Percentiles rank a stretch among this genome's conserved stretches.
Evolutionary conservation across 2,888 invertebrate genomes (phyloP).

Genomic region (Argyresthia goedartella): DNA sequence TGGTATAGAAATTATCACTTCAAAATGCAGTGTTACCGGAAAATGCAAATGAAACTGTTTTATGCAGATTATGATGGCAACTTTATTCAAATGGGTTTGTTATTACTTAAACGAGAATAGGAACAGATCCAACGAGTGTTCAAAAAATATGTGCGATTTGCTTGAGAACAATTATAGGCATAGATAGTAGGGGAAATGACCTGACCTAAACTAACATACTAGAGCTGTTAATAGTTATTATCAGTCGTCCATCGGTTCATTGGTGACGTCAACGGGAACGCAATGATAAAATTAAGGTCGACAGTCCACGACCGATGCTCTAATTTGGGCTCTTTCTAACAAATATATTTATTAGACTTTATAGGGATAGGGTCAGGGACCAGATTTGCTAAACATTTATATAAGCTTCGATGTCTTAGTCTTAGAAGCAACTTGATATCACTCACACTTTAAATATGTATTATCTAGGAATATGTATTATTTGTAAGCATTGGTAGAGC

Average conservation of each 20-base stretch:
- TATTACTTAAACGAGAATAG: no score
- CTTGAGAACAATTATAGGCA: no score
- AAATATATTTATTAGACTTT: background rate
- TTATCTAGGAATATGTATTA: no score
- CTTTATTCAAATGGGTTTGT: no score
- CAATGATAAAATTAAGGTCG: slow-evolving; percentile 7
- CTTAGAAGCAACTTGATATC: background rate
- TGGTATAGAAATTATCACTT: slow-evolving; percentile 13
- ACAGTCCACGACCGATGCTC: slow-evolving; percentile 16
- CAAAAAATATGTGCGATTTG: no score
- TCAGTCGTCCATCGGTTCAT: slow-evolving; percentile 7
- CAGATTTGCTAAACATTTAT: no score
- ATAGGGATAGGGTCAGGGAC: no score
- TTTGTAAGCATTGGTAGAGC: no score
- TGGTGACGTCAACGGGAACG: slow-evolving; percentile 5
- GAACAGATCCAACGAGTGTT: no score
- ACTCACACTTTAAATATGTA: no score
- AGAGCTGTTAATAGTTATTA: slow-evolving; percentile 2
- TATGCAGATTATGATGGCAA: no score
- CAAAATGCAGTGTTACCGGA: background rate
- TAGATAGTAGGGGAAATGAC: slow-evolving; percentile 11
- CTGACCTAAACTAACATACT: slow-evolving; percentile 13
- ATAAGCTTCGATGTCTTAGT: no score
- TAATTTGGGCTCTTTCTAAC: background rate
- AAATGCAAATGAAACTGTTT: background rate